Evolutionary conservation across 1,140 invertebrate genomes (phyloP), one percentile per base, ranked within the genome.

Genomic region (Camponotus floridanus): DNA sequence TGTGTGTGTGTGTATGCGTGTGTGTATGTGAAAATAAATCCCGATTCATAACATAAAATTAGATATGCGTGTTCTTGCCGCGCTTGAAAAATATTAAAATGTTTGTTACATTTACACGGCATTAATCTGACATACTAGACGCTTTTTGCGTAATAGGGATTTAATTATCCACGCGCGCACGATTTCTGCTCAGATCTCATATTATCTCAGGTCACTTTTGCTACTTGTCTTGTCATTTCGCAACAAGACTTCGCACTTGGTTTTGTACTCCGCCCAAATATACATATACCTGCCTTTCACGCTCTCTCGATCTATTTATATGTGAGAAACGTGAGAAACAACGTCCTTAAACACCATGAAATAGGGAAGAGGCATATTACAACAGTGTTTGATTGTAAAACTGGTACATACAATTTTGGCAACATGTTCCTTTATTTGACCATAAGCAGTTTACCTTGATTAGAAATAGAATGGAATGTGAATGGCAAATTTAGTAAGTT

Each of bases 251-350:
- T 78, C 42, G 3, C 31, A 9, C 8, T n/a, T 7, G 2, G 2
- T 42, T 79, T 70, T 80, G 57, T 15, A 42, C 21, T 5, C 70
- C 6, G 5, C 15, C 13, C 33, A 42, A 36, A 31, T 80, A 13
- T 57, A 31, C 70, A 13, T 57, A 33, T 57, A 21, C 21, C 51
- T 11, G 21, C 48, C 78, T 80, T 68, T 80, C 45, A 70, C 45
- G 15, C 21, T 57, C 18, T 33, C 42, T 78, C 15, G 0, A 1
- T 62, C 39, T 45, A 7, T 33, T 36, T 65, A 21, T 76, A 61
- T 26, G 36, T 26, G 21, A 80, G 48, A 70, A 57, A 42, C 36
- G 78, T 80, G 65, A 80, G 78, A 80, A 80, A 70, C 4, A 9
- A 18, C 67, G 33, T 59, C 13, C 48, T 80, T 42, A 80, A 8